Conservation (phyloP, 2,888 invertebrate species). For the Drosophila paucipuncta region DNA sequence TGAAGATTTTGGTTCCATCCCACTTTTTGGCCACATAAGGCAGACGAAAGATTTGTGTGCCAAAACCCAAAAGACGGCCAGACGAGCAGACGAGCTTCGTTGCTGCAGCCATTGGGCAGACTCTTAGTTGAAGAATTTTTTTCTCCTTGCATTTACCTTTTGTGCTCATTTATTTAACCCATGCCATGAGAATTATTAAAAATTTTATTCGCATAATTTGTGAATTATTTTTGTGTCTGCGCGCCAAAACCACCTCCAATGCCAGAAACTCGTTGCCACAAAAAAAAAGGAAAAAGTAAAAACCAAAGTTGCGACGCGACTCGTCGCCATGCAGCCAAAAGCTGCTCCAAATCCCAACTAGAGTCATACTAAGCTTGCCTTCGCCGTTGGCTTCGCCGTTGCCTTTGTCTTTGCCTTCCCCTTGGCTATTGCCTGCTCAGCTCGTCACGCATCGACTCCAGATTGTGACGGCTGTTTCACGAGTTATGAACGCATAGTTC, state of each 20-base stretch:
- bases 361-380: constrained; percentile 14
- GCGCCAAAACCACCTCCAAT: constrained; percentile 74
- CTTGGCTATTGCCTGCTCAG: neutral
- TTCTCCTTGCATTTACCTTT: constrained; percentile 38
- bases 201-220: constrained; percentile 85
- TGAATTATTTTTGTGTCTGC: constrained; percentile 81
- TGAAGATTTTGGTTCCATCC: constrained; percentile 74
- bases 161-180: constrained; percentile 70
- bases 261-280: constrained; percentile 13
- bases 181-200: constrained; percentile 84
- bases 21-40: constrained; percentile 66
- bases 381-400: neutral
- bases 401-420: constrained; percentile 10
- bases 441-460: constrained; percentile 28
- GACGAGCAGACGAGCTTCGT: constrained; percentile 2
- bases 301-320: constrained; percentile 5
- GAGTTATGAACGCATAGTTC: constrained; percentile 21
- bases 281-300: neutral
- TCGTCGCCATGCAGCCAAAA: constrained; percentile 12
- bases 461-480: constrained; percentile 30
- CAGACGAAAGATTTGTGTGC: constrained; percentile 39
- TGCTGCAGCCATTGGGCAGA: constrained; percentile 33
- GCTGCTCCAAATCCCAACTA: constrained; percentile 29
- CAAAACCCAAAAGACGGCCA: constrained; percentile 27
- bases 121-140: constrained; percentile 21